These are phyloP conservation scores for Stenodera caucasica DNA, from an alignment of 2,888 invertebrate genomes.

Conservation along the genomic window DNA sequence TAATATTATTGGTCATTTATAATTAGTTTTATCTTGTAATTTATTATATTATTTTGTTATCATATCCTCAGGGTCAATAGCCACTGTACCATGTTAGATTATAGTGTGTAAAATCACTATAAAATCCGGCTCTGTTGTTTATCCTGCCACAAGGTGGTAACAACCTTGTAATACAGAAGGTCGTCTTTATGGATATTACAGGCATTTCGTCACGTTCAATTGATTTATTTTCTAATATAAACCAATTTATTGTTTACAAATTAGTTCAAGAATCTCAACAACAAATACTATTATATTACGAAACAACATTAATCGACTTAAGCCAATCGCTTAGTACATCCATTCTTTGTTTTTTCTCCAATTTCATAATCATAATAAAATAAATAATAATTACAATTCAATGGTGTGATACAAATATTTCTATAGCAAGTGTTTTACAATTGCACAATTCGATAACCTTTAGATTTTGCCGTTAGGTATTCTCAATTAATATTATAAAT, in stretches of 20 bases:
- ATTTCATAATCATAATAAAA: neutral
- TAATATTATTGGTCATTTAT: neutral
- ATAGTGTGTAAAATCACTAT: neutral
- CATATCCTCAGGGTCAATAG: neutral
- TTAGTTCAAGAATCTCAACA: neutral
- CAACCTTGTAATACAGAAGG: neutral
- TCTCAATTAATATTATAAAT: no score
- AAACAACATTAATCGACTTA: neutral
- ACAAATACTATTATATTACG: neutral
- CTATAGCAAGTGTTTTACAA: neutral
- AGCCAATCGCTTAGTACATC: neutral
- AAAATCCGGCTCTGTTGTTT: neutral
- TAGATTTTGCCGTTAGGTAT: neutral
- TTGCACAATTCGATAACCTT: constrained; percentile 6
- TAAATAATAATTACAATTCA: constrained; percentile 1
- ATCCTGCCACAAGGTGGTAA: neutral
- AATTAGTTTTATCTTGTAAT: neutral
- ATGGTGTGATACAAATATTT: constrained; percentile 3
- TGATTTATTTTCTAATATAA: neutral
- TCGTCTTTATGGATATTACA: neutral
- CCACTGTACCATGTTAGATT: neutral
- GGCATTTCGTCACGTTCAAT: neutral
- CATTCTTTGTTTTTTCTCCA: neutral
- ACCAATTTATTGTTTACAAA: neutral
- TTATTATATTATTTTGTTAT: neutral